Conservation (phyloP, 2,797 vertebrate genomes). For the Intellagama lesueurii region DNA sequence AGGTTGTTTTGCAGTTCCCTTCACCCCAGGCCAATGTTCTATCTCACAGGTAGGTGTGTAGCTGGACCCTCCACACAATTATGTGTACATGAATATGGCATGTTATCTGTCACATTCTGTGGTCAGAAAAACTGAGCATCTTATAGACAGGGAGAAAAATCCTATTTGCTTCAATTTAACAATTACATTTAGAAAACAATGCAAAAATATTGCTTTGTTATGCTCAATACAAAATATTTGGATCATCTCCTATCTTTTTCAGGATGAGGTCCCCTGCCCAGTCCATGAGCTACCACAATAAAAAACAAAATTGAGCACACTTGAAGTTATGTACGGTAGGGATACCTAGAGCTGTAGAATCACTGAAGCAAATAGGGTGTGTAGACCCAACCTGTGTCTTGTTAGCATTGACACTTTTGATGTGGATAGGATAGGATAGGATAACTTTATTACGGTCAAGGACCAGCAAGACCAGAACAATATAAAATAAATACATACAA, state of each 20-base stretch:
- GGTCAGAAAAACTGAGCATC: not conserved
- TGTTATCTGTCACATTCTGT: not conserved
- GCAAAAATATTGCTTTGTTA: no score
- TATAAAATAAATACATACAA: no score
- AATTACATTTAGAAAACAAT: not conserved
- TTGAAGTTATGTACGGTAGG: no score
- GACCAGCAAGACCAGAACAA: no score
- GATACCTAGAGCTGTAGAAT: not conserved
- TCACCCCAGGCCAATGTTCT: not conserved
- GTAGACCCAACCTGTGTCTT: not conserved
- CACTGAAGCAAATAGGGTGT: not conserved
- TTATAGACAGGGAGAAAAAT: not conserved
- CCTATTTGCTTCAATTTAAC: not conserved
- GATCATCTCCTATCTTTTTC: not conserved
- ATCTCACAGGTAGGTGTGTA: not conserved
- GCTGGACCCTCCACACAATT: not conserved
- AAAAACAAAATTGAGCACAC: not conserved
- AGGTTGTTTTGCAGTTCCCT: slow-evolving; percentile 26
- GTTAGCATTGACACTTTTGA: not conserved
- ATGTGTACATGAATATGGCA: slow-evolving; percentile 5
- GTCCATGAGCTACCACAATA: no score
- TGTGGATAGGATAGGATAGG: no score
- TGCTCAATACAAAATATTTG: not conserved
- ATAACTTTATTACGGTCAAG: no score
- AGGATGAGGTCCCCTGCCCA: no score